Evolutionary conservation across 2,797 vertebrate species (phyloP), one percentile per base, ranked within the genome.

Genomic region (Paguma larvata): DNA sequence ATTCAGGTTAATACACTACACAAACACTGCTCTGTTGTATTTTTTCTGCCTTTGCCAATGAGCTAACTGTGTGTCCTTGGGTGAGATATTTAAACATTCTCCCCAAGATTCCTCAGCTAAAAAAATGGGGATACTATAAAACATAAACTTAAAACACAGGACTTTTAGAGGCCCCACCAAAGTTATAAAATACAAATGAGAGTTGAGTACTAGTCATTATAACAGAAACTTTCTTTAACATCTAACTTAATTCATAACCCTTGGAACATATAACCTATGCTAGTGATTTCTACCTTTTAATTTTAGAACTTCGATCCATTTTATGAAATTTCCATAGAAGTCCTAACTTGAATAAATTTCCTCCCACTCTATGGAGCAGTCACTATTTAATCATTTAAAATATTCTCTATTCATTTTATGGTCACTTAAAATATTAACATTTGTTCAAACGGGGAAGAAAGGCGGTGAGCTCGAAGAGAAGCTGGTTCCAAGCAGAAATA

Each of bases 351-450:
- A 94, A 90, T 86, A 96, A 44, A 91, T 95, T 83, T 80, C 11
- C 10, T 86, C 59, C 15, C 14, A 30, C 5, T 65, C 75, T 78
- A 5, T 79, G 25, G 56, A 48, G 15, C 32, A 77, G 34, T 27
- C 73, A 62, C 44, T 73, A 63, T 51, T 72, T 94, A 96, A 91
- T 78, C 73, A 44, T 48, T 95, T 94, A 38, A 93, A 68, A 56
- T 87, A 80, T 73, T 94, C 89, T 77, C 53, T 86, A 25, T 86
- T 80, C 63, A 48, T 25, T 73, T 84, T 56, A 56, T 86, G 51
- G 70, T 62, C 32, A 56, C 59, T 80, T 79, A 72, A 87, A 87
- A 94, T 86, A 41, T 84, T 96, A 89, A 94, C 89, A 63, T 94
- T 51, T 68, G 13, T 77, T 86, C 32, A 56, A 62, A 41, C 32